Conservation (phyloP, 2,113 vertebrate species). For the Vulpes lagopus region DNA sequence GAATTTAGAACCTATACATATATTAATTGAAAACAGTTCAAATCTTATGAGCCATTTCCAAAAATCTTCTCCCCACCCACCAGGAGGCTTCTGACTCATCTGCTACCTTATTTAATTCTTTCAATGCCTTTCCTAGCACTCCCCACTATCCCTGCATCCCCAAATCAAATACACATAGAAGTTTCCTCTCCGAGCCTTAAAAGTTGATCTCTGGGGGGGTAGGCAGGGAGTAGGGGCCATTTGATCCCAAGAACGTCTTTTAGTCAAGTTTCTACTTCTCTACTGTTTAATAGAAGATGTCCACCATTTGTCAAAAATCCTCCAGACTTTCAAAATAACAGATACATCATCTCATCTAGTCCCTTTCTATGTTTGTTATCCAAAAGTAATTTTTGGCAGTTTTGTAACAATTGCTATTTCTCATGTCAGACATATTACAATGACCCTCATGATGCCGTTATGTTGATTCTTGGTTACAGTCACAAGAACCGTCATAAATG, state of each 20-base stretch:
- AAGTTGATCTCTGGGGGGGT: not conserved
- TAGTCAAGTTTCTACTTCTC: not conserved
- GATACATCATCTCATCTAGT: not conserved
- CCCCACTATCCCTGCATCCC: not conserved
- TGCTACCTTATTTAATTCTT: not conserved
- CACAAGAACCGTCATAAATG: not conserved
- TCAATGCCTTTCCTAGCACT: not conserved
- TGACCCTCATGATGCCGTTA: not conserved
- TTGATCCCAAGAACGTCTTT: not conserved
- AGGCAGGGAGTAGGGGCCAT: not conserved
- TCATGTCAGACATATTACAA: not conserved
- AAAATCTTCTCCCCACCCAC: not conserved
- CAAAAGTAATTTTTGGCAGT: not conserved
- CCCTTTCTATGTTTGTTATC: not conserved
- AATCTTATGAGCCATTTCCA: not conserved
- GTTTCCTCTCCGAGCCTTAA: not conserved
- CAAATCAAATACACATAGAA: not conserved
- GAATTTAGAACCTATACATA: not conserved
- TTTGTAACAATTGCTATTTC: not conserved
- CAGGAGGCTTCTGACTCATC: not conserved
- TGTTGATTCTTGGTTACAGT: not conserved
- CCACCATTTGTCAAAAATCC: not conserved
- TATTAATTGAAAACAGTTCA: slow-evolving; percentile 6
- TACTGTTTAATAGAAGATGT: not conserved
- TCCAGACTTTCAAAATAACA: not conserved